Evolutionary conservation across 2,888 invertebrate species (phyloP).

Genomic region (Oscheius myriophilus): DNA sequence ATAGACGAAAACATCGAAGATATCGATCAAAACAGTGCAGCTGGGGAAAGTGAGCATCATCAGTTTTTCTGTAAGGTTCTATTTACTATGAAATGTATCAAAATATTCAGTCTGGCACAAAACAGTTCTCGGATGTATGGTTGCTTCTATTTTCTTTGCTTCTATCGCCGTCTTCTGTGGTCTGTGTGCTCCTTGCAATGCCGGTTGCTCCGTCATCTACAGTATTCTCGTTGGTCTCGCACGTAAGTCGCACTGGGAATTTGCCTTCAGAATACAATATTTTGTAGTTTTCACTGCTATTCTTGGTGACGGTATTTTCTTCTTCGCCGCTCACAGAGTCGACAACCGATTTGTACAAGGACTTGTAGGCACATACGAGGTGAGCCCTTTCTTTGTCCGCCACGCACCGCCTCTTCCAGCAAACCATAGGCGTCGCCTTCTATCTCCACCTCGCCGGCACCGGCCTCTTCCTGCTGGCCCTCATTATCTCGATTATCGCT

Average conservation of each 20-base stretch:
- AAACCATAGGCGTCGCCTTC: slow-evolving; percentile 68
- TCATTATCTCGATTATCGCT: slow-evolving; percentile 61
- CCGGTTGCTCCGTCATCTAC: slow-evolving; percentile 64
- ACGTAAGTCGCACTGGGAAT: slow-evolving; percentile 42
- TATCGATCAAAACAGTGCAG: slow-evolving; percentile 66
- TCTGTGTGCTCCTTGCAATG: slow-evolving; percentile 67
- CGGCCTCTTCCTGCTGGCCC: slow-evolving; percentile 61
- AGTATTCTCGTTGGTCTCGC: slow-evolving; percentile 61
- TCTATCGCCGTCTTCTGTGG: slow-evolving; percentile 60
- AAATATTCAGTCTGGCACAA: slow-evolving; percentile 67
- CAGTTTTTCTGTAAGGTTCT: slow-evolving; percentile 62
- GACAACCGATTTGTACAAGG: slow-evolving; percentile 68
- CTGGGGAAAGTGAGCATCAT: slow-evolving; percentile 69
- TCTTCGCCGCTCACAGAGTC: slow-evolving; percentile 69
- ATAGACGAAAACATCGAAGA: slow-evolving; percentile 67
- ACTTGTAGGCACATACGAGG: slow-evolving; percentile 69
- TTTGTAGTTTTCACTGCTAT: slow-evolving; percentile 45
- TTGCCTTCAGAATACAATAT: neutral
- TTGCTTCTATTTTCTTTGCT: slow-evolving; percentile 58
- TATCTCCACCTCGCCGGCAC: slow-evolving; percentile 65
- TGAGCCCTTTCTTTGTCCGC: slow-evolving; percentile 3
- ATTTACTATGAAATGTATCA: neutral
- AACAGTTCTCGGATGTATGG: slow-evolving; percentile 63
- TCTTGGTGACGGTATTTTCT: slow-evolving; percentile 64
- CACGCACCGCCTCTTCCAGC: slow-evolving; percentile 50